Base-by-base conservation (phyloP, 2,113 vertebrate genomes). In the Siniperca chuatsi region DNA sequence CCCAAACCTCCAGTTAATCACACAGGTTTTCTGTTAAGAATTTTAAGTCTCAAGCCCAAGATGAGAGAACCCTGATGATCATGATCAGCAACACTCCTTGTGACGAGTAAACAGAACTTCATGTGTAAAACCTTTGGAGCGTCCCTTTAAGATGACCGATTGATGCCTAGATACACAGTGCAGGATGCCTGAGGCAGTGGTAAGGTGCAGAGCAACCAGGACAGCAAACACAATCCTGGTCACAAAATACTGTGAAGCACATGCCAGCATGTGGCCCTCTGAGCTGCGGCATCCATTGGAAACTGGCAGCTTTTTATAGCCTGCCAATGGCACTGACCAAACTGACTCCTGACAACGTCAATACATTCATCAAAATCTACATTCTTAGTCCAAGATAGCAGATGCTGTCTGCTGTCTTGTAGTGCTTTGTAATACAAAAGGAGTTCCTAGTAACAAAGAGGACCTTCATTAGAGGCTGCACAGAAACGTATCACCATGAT, bases 221-320 rank as follows among this genome's bases (percentile, higher is more conserved):
- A 33, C 3, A 21, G 23, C 54, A 10, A 40, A 44, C 58, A 40
- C 6, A 62, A 54, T 66, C 57, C 64, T 62, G 64, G 71, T 69
- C 66, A 55, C 64, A 75, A 62, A 79, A 75, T 18, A 70, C 64
- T 37, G 35, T 46, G 35, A 79, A 42, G 69, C 44, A 13, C 50
- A 42, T 44, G 54, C 60, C 76, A 69, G 70, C 76, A 55, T 75
- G 77, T 11, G 65, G 11, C 25, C 65, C 64, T 64, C 23, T 54
- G 37, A 69, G 78, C 78, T 48, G 55, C 57, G 37, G 46, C 57
- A 29, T 52, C 44, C 54, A 67, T n/a, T 64, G 48, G 44, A 69
- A 75, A 75, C 44, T 25, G 64, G 37, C 64, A 62, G 55, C n/a
- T 40, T 79, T 79, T 8, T 61, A 29, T 40, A 42, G 64, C 62